Evolutionary conservation across 2,113 vertebrate species (phyloP).

Genomic region (Scopus umbretta): DNA sequence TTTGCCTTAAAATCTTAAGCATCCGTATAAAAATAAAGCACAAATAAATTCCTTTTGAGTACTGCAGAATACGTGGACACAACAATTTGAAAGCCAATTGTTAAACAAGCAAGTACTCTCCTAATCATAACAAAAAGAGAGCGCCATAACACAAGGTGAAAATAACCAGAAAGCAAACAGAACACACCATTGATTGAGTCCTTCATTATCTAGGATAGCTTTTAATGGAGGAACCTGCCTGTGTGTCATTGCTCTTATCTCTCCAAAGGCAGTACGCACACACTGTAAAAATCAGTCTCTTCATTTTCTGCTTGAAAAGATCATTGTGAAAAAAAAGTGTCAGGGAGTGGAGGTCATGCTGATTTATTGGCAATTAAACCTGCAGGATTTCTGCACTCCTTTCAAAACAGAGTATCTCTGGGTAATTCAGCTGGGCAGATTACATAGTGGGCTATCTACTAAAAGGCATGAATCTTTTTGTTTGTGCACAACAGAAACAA

Average conservation of each 20-base stretch:
- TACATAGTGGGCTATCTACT: constrained; percentile 48
- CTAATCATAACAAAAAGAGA: constrained; percentile 52
- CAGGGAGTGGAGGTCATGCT: constrained; percentile 84
- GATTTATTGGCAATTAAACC: constrained; percentile 98
- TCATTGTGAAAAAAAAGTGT: constrained; percentile 77
- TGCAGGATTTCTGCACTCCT: constrained; percentile 84
- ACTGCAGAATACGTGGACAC: not conserved
- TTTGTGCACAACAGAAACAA: constrained; percentile 64
- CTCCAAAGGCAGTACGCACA: constrained; percentile 75
- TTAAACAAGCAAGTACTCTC: not conserved
- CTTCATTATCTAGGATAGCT: constrained; percentile 83
- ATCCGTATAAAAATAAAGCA: not conserved
- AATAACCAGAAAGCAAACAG: constrained; percentile 80
- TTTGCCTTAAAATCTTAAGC: not conserved
- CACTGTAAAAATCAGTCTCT: constrained; percentile 88
- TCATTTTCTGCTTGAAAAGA: constrained; percentile 96
- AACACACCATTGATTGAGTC: constrained; percentile 85
- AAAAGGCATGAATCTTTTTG: constrained; percentile 52
- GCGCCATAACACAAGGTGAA: constrained; percentile 50
- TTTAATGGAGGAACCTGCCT: constrained; percentile 76
- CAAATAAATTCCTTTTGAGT: constrained; percentile 20
- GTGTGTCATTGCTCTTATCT: constrained; percentile 83
- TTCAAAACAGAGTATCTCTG: constrained; percentile 73
- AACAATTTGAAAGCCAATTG: constrained; percentile 21
- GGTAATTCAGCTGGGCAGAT: constrained; percentile 64